Evolutionary conservation across 2,888 invertebrate genomes (phyloP), one percentile per base, ranked within the genome.

Genomic region (Xanthostigma xanthostigma): DNA sequence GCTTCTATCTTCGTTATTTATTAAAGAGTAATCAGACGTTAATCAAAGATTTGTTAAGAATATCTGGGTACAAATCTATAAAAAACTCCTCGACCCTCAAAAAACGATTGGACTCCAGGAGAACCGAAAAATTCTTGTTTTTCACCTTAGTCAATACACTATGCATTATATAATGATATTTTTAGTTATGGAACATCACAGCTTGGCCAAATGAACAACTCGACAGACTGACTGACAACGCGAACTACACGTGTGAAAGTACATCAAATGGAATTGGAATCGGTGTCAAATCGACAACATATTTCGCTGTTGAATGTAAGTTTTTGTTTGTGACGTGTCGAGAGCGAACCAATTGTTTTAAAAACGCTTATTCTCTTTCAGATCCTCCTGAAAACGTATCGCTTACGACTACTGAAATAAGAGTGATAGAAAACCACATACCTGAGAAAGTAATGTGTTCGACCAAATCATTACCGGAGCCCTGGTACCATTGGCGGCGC

Each of bases 301-400:
- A 82, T 60, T 87, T 93, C 59, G 84, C 85, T 51, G 88, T 92
- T 17, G 91, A 93, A 69, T 93, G 93, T 93, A 65, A 81, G 88
- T 78, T 38, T 9, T 47, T 27, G 13, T 36, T n/a, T 17, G n/a
- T 48, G 27, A 39, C 11, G 17, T 27, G 13, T 14, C 43, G 45
- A 45, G 37, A 49, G 10, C 35, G 2, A 38, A 33, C 42, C 10
- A 14, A 45, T 36, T 44, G 37, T 45, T 44, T 27, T 44, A 45
- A 45, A 46, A 47, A 44, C 27, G 34, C 17, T 35, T 34, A 14
- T 48, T n/a, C 46, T 52, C 53, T 54, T 60, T 27, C 62, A 87
- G 86, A 80, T 72, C 80, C 84, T 53, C 93, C 93, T n/a, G 88
- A 89, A 62, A 84, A 88, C 59, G 79, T 91, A 55, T 81, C 79